Evolutionary conservation across 2,797 vertebrate species (phyloP).

Genomic region (Chrosomus eos): DNA sequence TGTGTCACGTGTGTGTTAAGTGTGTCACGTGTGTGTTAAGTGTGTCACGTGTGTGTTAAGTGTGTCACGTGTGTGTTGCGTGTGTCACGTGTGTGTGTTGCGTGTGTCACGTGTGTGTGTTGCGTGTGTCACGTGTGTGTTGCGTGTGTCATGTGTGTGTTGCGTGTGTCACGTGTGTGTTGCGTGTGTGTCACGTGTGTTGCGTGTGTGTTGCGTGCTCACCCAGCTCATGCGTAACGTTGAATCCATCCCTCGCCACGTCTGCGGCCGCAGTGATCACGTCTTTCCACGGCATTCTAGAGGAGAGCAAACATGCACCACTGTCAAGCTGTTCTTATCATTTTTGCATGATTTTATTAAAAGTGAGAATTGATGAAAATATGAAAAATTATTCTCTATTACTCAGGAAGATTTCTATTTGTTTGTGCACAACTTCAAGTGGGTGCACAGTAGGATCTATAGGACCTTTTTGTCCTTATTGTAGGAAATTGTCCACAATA

Average conservation of each 20-base stretch:
- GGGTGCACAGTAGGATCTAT: neutral
- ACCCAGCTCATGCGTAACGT: constrained; percentile 95
- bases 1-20: neutral
- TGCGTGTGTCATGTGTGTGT: neutral
- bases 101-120: too few species aligned
- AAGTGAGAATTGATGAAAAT: neutral
- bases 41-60: neutral
- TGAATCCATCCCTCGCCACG: constrained; percentile 92
- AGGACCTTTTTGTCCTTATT: too few species aligned
- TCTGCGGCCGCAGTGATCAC: constrained; percentile 84
- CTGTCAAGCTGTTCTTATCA: neutral
- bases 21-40: too few species aligned
- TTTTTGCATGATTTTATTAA: neutral
- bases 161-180: too few species aligned
- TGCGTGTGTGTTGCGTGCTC: constrained; percentile 61
- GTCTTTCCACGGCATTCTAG: constrained; percentile 88
- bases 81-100: neutral
- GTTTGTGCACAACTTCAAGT: too few species aligned
- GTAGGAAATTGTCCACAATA: neutral
- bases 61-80: constrained; percentile 11
- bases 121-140: neutral
- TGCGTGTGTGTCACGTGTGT: neutral
- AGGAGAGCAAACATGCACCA: constrained; percentile 36
- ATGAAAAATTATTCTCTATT: neutral
- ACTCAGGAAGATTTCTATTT: neutral